Conservation (phyloP, 92 coral and sea anemone genomes). For the Porites cylindrica region DNA sequence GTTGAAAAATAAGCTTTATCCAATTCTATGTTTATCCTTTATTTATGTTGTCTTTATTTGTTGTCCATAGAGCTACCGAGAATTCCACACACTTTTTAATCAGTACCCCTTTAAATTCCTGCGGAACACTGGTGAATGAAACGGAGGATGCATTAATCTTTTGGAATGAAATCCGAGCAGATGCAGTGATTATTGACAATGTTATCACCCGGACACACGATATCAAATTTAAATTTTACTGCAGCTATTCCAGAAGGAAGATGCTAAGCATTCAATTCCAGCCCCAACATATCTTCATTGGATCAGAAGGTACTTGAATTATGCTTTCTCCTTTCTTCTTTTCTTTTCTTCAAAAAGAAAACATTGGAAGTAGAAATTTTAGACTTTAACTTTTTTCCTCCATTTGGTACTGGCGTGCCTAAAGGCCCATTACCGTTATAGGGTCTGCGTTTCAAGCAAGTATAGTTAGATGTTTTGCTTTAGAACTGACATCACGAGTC, state of each 20-base stretch:
- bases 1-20: too few relatives aligned
- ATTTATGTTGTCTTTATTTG: not conserved
- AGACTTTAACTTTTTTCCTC: too few relatives aligned
- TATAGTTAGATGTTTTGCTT: too few relatives aligned
- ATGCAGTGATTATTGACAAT: constrained; percentile 28
- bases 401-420: too few relatives aligned
- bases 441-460: too few relatives aligned
- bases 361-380: too few relatives aligned
- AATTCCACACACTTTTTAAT: constrained; percentile 29
- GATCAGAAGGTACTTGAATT: constrained; percentile 15
- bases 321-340: not conserved
- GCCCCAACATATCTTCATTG: constrained; percentile 35
- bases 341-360: too few relatives aligned
- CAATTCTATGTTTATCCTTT: too few relatives aligned
- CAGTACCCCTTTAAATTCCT: constrained; percentile 23
- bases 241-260: constrained; percentile 47
- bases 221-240: constrained; percentile 42
- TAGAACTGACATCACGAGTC: too few relatives aligned
- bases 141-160: constrained; percentile 23
- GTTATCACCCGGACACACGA: constrained; percentile 42
- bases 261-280: constrained; percentile 29
- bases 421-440: too few relatives aligned
- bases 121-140: constrained; percentile 48
- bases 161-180: constrained; percentile 45
- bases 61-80: constrained; percentile 15